Percentiles rank a stretch among this genome's conserved stretches.
phyloP scores from a whole-genome alignment of 2,113 vertebrate genomes.

The Morone saxatilis region DNA sequence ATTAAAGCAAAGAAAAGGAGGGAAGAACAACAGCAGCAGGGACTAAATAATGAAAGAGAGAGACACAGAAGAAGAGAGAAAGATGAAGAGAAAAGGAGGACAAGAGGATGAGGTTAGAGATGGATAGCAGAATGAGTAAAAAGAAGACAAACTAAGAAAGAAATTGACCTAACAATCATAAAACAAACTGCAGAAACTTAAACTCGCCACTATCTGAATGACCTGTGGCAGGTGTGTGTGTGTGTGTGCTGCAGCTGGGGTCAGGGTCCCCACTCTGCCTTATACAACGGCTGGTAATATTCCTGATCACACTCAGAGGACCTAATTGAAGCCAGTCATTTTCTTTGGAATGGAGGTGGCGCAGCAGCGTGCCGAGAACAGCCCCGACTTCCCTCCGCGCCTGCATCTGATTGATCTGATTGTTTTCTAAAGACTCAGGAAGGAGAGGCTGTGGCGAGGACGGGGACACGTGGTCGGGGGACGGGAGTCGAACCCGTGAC shows the following conservation, averaged over 20 bases:
- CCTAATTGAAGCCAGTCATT: slow-evolving; percentile 51
- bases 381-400: background rate
- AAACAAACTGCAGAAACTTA: background rate
- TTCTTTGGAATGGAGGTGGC: slow-evolving; percentile 30
- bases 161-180: background rate
- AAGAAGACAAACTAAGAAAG: background rate
- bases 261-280: slow-evolving; percentile 8
- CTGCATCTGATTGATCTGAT: background rate
- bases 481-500: background rate
- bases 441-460: background rate
- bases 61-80: background rate
- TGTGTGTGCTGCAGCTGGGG: background rate
- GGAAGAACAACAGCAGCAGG: background rate
- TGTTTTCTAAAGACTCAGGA: background rate
- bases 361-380: background rate
- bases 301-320: slow-evolving; percentile 39
- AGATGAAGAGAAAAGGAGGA: background rate
- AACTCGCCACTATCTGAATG: background rate
- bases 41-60: no score
- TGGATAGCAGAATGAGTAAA: background rate
- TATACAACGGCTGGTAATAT: slow-evolving; percentile 17
- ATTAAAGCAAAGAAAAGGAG: background rate
- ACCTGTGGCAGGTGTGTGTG: background rate
- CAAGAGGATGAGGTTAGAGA: no score
- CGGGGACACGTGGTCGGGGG: background rate